Evolutionary conservation across 2,113 vertebrate species (phyloP).

Genomic region (Brachypodius melanocephalos): DNA sequence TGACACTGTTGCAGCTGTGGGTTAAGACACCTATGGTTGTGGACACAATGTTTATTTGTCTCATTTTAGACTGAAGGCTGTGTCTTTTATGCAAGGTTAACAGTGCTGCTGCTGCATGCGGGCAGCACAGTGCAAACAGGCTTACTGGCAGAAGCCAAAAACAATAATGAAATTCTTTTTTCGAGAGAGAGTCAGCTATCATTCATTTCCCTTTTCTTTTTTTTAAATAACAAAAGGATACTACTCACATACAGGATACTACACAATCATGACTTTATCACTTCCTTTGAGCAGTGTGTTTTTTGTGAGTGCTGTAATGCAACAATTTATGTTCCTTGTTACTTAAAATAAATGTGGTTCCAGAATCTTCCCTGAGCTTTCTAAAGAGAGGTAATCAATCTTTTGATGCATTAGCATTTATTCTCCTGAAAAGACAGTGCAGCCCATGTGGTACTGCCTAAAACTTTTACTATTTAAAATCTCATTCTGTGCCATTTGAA

Average conservation of each 20-base stretch:
- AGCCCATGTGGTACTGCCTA: neutral
- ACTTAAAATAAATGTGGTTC: neutral
- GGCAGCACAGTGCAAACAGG: neutral
- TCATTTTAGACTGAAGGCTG: neutral
- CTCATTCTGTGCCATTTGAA: neutral
- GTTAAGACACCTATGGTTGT: neutral
- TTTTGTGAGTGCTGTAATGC: neutral
- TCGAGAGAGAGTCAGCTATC: neutral
- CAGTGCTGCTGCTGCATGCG: neutral
- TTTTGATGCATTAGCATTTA: neutral
- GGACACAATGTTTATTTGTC: neutral
- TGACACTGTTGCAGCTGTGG: neutral
- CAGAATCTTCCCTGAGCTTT: neutral
- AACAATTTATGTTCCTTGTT: neutral
- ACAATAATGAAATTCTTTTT: neutral
- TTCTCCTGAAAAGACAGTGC: neutral
- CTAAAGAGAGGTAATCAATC: neutral
- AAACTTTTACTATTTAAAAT: neutral
- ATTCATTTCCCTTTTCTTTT: neutral
- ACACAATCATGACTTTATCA: neutral
- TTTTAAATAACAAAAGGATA: neutral
- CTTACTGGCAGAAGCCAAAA: neutral
- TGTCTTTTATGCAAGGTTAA: neutral
- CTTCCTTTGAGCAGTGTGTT: neutral
- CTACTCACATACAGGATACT: conserved; percentile 7